phyloP scores from a whole-genome alignment of 1,140 invertebrate species.

The Tyrophagus putrescentiae region DNA sequence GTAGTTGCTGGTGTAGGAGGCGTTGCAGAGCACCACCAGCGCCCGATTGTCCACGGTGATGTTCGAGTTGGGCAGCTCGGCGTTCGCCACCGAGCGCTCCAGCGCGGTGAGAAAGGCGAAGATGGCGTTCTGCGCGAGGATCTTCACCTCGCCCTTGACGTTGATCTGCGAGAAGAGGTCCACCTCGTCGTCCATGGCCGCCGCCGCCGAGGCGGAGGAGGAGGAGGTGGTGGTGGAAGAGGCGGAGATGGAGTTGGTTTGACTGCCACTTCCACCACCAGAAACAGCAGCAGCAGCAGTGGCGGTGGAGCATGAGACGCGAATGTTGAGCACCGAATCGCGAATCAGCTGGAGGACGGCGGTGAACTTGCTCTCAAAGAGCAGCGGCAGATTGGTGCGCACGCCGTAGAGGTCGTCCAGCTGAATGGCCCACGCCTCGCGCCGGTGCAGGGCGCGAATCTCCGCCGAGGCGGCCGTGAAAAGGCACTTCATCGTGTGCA shows the following conservation, averaged over 20 bases:
- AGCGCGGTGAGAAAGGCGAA: slow-evolving; percentile 33
- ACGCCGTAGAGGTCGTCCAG: slow-evolving; percentile 61
- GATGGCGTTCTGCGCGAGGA: slow-evolving; percentile 50
- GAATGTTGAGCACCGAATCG: slow-evolving; percentile 55
- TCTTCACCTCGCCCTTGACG: slow-evolving; percentile 34
- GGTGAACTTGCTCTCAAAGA: slow-evolving; percentile 63
- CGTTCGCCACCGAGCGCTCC: slow-evolving; percentile 22
- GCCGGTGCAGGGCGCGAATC: slow-evolving; percentile 53
- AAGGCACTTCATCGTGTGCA: slow-evolving; percentile 67
- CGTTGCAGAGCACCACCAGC: slow-evolving; percentile 74
- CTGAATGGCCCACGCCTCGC: slow-evolving; percentile 76
- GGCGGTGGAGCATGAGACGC: too few species aligned
- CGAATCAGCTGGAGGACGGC: slow-evolving; percentile 69
- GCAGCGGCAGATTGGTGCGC: slow-evolving; percentile 64
- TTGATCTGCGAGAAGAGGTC: slow-evolving; percentile 31
- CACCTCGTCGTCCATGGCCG: too few species aligned
- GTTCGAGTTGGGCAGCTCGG: background rate
- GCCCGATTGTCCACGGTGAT: slow-evolving; percentile 48
- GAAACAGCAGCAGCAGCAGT: background rate
- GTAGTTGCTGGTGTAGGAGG: slow-evolving; percentile 58
- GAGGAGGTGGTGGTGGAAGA: too few species aligned
- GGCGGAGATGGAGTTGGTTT: too few species aligned
- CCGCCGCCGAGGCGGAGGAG: too few species aligned
- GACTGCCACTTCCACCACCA: too few species aligned
- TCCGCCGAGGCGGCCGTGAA: slow-evolving; percentile 67